phyloP scores from a whole-genome alignment of 2,888 invertebrate genomes.

The Girardia tigrina region DNA sequence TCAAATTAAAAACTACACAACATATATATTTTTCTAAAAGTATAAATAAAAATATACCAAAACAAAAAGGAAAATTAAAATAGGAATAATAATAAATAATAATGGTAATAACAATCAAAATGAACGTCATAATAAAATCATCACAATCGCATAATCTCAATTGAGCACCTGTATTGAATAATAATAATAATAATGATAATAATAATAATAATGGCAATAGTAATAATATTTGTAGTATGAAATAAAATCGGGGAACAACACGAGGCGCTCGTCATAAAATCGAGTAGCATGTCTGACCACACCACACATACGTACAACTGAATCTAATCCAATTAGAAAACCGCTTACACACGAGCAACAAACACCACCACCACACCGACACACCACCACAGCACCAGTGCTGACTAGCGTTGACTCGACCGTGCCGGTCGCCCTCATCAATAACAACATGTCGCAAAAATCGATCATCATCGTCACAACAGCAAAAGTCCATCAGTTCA shows the following conservation, averaged over 20 bases:
- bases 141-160: conserved; percentile 15
- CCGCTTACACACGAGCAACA: neutral
- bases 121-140: conserved; percentile 15
- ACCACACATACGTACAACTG: conserved; percentile 8
- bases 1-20: conserved; percentile 23
- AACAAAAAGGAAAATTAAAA: conserved; percentile 23
- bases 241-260: neutral
- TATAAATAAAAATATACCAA: neutral
- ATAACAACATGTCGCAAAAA: no score
- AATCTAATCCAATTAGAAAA: conserved; percentile 6
- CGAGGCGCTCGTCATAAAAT: conserved; percentile 11
- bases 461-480: neutral
- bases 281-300: conserved; percentile 15
- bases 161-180: neutral
- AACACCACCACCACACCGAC: no score
- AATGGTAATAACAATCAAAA: conserved; percentile 15
- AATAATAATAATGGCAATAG: no score
- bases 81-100: neutral
- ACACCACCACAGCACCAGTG: neutral
- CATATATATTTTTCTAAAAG: conserved; percentile 23
- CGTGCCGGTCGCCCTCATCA: no score
- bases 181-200: no score
- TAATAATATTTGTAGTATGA: no score
- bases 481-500: neutral
- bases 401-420: neutral